These are phyloP conservation scores for Acanthornis magna DNA, from an alignment of 2,797 vertebrate genomes.

Conservation along the genomic window DNA sequence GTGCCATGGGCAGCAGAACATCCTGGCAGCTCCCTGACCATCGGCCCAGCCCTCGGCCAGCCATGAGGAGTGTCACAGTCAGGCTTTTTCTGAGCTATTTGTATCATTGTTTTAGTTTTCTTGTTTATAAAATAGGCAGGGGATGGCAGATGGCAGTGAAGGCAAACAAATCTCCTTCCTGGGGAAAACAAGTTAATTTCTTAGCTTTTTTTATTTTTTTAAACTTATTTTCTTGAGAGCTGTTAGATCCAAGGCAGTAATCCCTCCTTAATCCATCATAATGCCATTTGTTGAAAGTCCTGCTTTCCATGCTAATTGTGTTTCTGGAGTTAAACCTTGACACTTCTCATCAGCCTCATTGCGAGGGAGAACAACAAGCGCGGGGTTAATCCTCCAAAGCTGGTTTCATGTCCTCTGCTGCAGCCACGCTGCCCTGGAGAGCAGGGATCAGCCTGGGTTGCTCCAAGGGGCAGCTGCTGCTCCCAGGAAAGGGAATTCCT, in stretches of 20 bases:
- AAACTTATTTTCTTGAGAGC: slow-evolving; percentile 43
- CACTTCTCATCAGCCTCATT: background rate
- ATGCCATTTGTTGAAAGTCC: slow-evolving; percentile 54
- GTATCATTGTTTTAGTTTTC: background rate
- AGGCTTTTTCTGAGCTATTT: background rate
- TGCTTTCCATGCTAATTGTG: slow-evolving; percentile 56
- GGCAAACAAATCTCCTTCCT: slow-evolving; percentile 44
- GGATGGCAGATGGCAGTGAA: slow-evolving; percentile 52
- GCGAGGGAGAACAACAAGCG: background rate
- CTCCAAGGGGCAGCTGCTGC: background rate
- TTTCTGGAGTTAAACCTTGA: slow-evolving; percentile 29
- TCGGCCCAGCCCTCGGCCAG: background rate
- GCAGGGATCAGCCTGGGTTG: background rate
- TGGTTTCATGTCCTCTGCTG: background rate
- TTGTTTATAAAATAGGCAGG: background rate
- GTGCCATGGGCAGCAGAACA: rapidly evolving
- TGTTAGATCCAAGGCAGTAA: slow-evolving; percentile 38
- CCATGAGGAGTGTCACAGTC: rapidly evolving
- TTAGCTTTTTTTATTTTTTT: background rate
- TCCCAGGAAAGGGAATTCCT: background rate
- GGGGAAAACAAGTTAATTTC: slow-evolving; percentile 36
- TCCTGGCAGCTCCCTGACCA: background rate
- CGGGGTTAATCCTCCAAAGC: slow-evolving; percentile 23
- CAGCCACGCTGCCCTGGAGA: background rate
- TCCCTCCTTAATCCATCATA: slow-evolving; percentile 61